These are phyloP conservation scores for Saccopteryx bilineata DNA, from an alignment of 2,113 vertebrate species.

Conservation along the genomic window DNA sequence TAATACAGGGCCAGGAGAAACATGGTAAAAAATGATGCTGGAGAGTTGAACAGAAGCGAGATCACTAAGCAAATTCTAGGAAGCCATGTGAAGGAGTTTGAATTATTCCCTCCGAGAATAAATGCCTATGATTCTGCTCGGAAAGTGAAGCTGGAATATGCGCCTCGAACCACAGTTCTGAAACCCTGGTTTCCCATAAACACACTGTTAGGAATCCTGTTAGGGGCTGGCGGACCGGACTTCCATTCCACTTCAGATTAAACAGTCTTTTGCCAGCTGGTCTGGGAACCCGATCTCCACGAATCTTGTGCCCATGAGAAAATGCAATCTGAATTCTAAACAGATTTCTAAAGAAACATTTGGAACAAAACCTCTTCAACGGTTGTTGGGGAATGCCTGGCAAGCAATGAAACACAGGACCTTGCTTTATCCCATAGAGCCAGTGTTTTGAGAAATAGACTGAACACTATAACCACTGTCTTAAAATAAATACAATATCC, in stretches of 20 bases:
- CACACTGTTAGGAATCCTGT: constrained; percentile 1
- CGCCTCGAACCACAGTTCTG: constrained; percentile 16
- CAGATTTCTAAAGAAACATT: constrained; percentile 70
- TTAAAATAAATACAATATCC: constrained; percentile 67
- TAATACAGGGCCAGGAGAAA: not conserved
- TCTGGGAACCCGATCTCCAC: constrained; percentile 65
- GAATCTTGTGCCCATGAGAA: constrained; percentile 65
- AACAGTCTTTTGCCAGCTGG: constrained; percentile 61
- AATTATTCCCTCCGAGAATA: constrained; percentile 36
- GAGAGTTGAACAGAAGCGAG: not conserved
- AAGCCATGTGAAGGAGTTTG: not conserved
- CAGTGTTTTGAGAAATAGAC: not conserved
- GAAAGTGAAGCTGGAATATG: not conserved
- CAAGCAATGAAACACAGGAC: constrained; percentile 69
- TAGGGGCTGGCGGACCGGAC: not conserved
- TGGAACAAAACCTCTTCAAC: constrained; percentile 65
- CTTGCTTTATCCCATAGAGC: constrained; percentile 53
- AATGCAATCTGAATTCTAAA: constrained; percentile 78
- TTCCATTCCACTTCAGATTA: constrained; percentile 59
- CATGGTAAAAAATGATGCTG: not conserved
- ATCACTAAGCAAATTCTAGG: constrained; percentile 24
- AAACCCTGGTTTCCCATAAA: constrained; percentile 7
- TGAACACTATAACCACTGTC: constrained; percentile 33
- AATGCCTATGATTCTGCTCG: constrained; percentile 28
- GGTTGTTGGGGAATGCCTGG: constrained; percentile 57